Base-by-base conservation (phyloP, 1,140 invertebrate species). In the Sarcophaga peregrina region DNA sequence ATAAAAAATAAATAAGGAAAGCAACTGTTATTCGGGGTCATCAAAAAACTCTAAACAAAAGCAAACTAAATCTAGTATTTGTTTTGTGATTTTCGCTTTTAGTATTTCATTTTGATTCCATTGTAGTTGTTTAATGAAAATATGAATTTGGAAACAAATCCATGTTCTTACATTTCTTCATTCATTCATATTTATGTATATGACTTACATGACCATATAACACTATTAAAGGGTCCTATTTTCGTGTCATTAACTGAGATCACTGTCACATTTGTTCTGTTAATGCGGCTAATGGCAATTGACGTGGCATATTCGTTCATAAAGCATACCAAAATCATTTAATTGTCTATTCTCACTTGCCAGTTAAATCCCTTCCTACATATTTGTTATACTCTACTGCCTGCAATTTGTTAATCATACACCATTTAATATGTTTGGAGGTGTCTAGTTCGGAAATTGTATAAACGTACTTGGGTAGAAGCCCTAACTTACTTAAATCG, bases 231-330 rank as follows among this genome's bases (percentile, higher is more conserved):
- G 17, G 17, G 62, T 25, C 20, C 9, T 68, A 68, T 52, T 78
- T 78, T 78, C 52, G 50, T 78, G 48, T 78, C 75, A 78, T 78
- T 78, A 78, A 25, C 75, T 78, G 50, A 47, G 75, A 78, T 78
- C 48, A 78, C 47, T 78, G 75, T 78, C 75, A 78, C 75, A 78
- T 78, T 78, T 78, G 75, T 78, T 52, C 8, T 20, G 17, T 20
- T 68, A 68, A 68, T 68, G 9, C 62, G 54, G n/a, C 13, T 58
- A 58, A 37, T 37, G 25, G 25, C 25, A 37, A 37, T 37, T 37
- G 25, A 4, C 25, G 4, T 37, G 25, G 25, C 15, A n/a, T 58
- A 58, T 13, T 15, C 0, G 54, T 58, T 13, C 6, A 58, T 58
- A 15, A 11, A 58, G 13, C n/a, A 15, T 5, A 6, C 54, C 13